These are phyloP conservation scores for Chloropsis hardwickii DNA, from an alignment of 2,113 vertebrate genomes.

Conservation along the genomic window DNA sequence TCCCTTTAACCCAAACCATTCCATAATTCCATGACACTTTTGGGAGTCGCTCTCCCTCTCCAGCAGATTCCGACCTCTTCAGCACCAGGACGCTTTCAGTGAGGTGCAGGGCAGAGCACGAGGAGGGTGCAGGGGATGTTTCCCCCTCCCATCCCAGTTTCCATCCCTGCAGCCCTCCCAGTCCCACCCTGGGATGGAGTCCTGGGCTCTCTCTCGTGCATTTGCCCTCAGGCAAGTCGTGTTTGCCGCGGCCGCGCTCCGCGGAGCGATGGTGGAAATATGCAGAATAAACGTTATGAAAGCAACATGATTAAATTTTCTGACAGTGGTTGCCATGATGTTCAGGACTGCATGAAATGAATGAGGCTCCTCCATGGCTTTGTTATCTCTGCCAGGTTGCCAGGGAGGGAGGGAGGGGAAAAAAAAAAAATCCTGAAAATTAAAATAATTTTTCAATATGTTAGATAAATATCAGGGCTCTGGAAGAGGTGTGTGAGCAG, in stretches of 20 bases:
- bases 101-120: rapidly evolving
- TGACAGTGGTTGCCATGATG: neutral
- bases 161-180: neutral
- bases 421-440: neutral
- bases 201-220: rapidly evolving
- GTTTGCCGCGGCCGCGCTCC: neutral
- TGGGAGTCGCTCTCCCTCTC: neutral
- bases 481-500: neutral
- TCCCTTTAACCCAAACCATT: neutral
- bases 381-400: conserved; percentile 16
- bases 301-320: neutral
- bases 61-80: no score
- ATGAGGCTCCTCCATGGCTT: conserved; percentile 1
- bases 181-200: neutral
- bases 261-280: rapidly evolving
- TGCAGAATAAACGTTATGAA: neutral
- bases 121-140: rapidly evolving
- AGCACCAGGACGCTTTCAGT: neutral
- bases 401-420: neutral
- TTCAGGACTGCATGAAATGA: conserved; percentile 43
- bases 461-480: conserved; percentile 33
- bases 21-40: neutral
- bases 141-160: neutral
- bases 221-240: rapidly evolving
- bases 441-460: conserved; percentile 35